Conservation (phyloP, 23 tunicate species). For the Halocynthia aurantium region DNA sequence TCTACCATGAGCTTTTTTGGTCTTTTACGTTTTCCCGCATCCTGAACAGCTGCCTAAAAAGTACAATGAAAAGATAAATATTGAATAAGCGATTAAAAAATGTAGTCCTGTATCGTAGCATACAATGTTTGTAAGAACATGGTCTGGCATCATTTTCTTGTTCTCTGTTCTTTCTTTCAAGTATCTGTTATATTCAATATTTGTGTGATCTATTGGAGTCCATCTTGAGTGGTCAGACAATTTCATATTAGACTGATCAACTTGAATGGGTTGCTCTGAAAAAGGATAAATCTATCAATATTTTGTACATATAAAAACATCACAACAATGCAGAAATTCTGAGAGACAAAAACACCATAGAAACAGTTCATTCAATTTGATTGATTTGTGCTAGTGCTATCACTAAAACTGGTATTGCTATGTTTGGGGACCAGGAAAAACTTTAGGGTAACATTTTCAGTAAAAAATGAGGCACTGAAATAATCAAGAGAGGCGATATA, state of each 20-base stretch:
- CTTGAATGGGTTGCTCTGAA: too few relatives aligned
- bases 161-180: slow-evolving; percentile 8
- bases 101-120: slow-evolving; percentile 9
- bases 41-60: slow-evolving; percentile 64
- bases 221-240: slow-evolving; percentile 8
- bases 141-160: slow-evolving; percentile 20
- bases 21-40: slow-evolving; percentile 58
- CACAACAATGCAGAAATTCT: too few relatives aligned
- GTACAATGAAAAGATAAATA: not conserved
- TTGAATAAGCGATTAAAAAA: not conserved
- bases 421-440: not conserved
- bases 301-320: too few relatives aligned
- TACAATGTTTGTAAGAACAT: slow-evolving; percentile 40
- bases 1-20: slow-evolving; percentile 13
- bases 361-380: too few relatives aligned
- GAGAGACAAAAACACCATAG: too few relatives aligned
- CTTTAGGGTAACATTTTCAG: too few relatives aligned
- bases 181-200: slow-evolving; percentile 5
- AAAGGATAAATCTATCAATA: too few relatives aligned
- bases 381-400: too few relatives aligned
- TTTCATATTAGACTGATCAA: too few relatives aligned
- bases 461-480: too few relatives aligned
- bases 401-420: not conserved
- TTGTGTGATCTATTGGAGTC: slow-evolving; percentile 50
- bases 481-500: too few relatives aligned